A percentile compares a stretch with the other conserved stretches of the same genome.
phyloP scores from a whole-genome alignment of 2,113 vertebrate genomes.

The Motacilla alba region DNA sequence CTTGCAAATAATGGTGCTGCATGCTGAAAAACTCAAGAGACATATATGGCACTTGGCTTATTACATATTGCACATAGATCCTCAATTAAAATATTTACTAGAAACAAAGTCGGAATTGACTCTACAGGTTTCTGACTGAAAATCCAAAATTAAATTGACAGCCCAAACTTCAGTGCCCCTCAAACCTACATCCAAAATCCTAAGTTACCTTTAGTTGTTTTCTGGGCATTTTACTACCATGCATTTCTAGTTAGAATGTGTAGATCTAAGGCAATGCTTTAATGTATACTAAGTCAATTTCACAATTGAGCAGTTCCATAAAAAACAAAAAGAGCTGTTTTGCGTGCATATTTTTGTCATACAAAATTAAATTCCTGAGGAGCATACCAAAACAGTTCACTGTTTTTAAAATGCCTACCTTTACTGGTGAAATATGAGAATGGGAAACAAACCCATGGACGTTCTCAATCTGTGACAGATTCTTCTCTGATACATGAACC shows the following conservation, averaged over 20 bases:
- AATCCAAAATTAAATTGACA: neutral
- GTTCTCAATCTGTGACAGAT: slow-evolving; percentile 91
- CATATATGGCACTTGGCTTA: neutral
- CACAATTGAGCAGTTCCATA: neutral
- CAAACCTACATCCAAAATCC: neutral
- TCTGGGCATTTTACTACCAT: neutral
- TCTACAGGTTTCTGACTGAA: neutral
- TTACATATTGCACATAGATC: neutral
- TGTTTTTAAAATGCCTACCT: slow-evolving; percentile 76
- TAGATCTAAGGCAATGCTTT: neutral
- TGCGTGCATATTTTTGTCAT: accelerated
- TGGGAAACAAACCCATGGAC: slow-evolving; percentile 94
- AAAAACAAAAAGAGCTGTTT: neutral
- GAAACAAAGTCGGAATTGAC: neutral
- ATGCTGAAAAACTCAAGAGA: neutral
- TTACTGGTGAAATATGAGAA: slow-evolving; percentile 95
- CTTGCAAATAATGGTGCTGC: neutral
- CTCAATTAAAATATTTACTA: neutral
- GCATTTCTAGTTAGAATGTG: neutral
- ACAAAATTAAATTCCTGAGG: neutral
- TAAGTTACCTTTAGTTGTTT: neutral
- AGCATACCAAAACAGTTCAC: neutral
- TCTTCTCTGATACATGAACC: slow-evolving; percentile 94
- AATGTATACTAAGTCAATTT: neutral
- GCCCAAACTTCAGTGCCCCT: neutral